Evolutionary conservation across 2,113 vertebrate species (phyloP), one percentile per base, ranked within the genome.

Genomic region (Oceanites oceanicus): DNA sequence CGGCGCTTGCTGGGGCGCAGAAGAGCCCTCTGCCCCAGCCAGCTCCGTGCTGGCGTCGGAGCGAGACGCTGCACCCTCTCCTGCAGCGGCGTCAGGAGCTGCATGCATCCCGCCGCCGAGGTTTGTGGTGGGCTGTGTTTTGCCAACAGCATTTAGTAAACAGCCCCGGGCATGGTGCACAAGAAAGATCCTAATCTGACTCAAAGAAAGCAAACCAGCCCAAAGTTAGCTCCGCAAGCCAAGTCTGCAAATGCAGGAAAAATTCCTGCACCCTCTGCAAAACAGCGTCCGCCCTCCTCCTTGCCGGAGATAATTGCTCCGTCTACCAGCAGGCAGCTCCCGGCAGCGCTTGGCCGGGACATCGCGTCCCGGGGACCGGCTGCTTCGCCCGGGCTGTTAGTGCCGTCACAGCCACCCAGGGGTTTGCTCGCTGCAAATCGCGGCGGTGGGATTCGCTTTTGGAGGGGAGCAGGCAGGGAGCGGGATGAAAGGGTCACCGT

Each of bases 401-500:
- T 0, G 3, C 76, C 9, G 7, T 5, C 76, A 7, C 67, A 59
- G 72, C 29, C 90, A 6, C 19, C 22, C 0, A 32, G 40, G 19
- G 0, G 1, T 61, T 61, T 36, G 38, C 45, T 66, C 7, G 3
- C 22, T 77, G 67, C 86, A 26, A 26, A 0, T 9, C 18, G 11
- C 2, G 0, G 38, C 21, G 47, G 53, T 10, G 52, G 61, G 56
- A 22, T 26, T 42, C 0, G 1, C 38, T 68, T 21, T 10, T 7
- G 6, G 55, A 59, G 52, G 63, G 32, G 44, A 63, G 83, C 55
- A 59, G 78, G 71, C 21, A 49, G 30, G 44, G 9, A 55, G 10
- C 0, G 20, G 75, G 67, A 36, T 20, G 26, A 7, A 58, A 29
- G 3, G 40, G 19, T 7, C 4, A 0, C 30, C 2, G 13, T 8